Evolutionary conservation across 2,888 invertebrate genomes (phyloP), one percentile per base, ranked within the genome.

Genomic region (Eristalinus sepulchralis): DNA sequence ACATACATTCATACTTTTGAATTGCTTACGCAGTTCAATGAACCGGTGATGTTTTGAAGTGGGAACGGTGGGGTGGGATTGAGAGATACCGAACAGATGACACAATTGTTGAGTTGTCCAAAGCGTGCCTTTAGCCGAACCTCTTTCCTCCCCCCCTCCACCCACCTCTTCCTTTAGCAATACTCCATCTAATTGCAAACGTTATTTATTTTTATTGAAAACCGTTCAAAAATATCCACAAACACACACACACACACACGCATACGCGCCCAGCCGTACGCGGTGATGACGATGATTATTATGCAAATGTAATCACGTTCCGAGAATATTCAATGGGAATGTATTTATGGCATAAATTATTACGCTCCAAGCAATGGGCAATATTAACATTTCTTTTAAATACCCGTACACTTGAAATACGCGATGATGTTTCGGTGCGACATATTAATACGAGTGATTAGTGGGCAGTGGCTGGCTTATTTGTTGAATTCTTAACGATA

Each of bases 291-390:
- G 62, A 78, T 71, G 47, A 85, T 81, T 73, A 81, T 85, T 80
- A 77, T 86, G 86, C 70, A 67, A 86, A 83, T 86, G 78, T 75
- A 66, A 66, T 86, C 86, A 86, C 86, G 86, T 83, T 83, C 55
- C 17, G 77, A 47, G 63, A 70, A 77, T 73, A 76, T 71, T 83
- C 77, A 75, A 34, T 67, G 78, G 78, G 82, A 79, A 83, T 75
- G 53, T 70, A 66, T 80, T 84, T 71, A 71, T 76, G 70, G 82
- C 70, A 82, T 82, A 76, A 76, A 71, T 82, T 76, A 82, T 34
- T 70, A 34, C 22, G 24, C 24, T 24, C 27, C 66, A 55, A 24
- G 0, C 34, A 36, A 22, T 62, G 20, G 47, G 34, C 17, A 47
- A 47, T 27, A 62, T 75, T 73, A 24, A 68, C 68, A 68, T 68